Base-by-base conservation (phyloP, 2,113 vertebrate genomes). In the Oriolus oriolus region DNA sequence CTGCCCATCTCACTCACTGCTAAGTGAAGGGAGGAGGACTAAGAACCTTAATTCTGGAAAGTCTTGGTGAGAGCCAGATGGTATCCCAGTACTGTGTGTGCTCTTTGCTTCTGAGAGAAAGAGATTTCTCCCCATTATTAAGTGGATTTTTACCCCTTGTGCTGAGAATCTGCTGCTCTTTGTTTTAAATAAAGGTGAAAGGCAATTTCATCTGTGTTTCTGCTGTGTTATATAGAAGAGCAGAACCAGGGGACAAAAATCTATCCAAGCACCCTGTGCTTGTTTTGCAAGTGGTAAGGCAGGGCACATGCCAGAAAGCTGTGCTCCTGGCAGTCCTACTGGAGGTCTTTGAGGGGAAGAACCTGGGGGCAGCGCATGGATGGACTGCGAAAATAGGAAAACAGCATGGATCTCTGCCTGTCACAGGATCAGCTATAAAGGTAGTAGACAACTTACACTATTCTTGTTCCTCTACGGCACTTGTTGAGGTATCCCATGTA, bases 251-350 rank as follows among this genome's bases (percentile, higher is more conserved):
- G 53, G 24, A 49, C n/a, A 47, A 65, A 71, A 91, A 54, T 50
- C 64, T 84, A 4, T 54, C 39, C 20, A 50, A 65, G 44, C 1
- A 2, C 17, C 15, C 12, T 30, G 16, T 42, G 33, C 19, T 57
- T 66, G 42, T 45, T 89, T 44, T 42, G 39, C 0, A 1, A 66
- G 24, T 0, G 0, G 30, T 60, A 23, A 28, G 53, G 75, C n/a
- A 42, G 59, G 44, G 39, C 52, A 23, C 7, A 6, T 57, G 66
- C 11, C 86, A 65, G 42, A 73, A 35, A 50, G 26, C 42, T 64
- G 31, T 44, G 42, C 31, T 50, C 27, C 42, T 42, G 26, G 24
- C 28, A 59, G 19, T 42, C 13, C 50, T 45, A 1, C 22, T 20
- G 2, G 39, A 52, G 26, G 10, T 42, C 26, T 54, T 13, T 23